phyloP scores from a whole-genome alignment of 2,888 invertebrate species.

The Drosophila incognita region DNA sequence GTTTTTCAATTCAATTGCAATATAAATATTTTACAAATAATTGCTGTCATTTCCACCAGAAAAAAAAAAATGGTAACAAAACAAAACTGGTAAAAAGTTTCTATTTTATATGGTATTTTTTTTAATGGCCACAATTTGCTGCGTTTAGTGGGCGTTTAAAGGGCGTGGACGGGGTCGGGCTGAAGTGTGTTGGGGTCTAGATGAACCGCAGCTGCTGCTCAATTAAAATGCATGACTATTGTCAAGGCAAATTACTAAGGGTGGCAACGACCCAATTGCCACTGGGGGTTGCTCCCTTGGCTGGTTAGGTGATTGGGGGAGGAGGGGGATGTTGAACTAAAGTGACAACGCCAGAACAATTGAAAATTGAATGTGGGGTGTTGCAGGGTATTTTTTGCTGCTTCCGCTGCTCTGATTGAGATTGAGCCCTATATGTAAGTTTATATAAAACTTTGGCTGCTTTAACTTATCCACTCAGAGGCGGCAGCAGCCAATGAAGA shows the following conservation, averaged over 20 bases:
- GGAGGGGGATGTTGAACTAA: slow-evolving; percentile 14
- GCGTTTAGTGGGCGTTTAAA: slow-evolving; percentile 61
- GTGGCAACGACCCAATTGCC: slow-evolving; percentile 39
- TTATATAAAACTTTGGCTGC: slow-evolving; percentile 50
- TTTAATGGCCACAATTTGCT: slow-evolving; percentile 76
- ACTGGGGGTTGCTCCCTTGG: slow-evolving; percentile 1
- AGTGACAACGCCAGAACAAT: slow-evolving; percentile 72
- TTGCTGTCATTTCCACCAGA: slow-evolving; percentile 58
- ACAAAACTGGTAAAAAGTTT: slow-evolving; percentile 65
- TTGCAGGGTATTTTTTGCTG: slow-evolving; percentile 1
- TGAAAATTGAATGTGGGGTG: slow-evolving; percentile 52
- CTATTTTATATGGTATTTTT: slow-evolving; percentile 71
- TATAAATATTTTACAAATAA: slow-evolving; percentile 81
- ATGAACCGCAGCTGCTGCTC: slow-evolving; percentile 79
- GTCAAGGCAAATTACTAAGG: slow-evolving; percentile 72
- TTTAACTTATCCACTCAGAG: slow-evolving; percentile 68
- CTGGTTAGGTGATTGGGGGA: neutral
- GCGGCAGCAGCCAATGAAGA: slow-evolving; percentile 23
- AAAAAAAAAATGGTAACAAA: slow-evolving; percentile 15
- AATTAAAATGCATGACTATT: slow-evolving; percentile 79
- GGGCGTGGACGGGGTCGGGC: neutral
- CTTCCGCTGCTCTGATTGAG: slow-evolving; percentile 58
- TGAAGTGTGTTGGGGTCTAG: slow-evolving; percentile 22
- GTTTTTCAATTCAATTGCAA: slow-evolving; percentile 79
- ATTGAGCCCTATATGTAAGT: slow-evolving; percentile 51